phyloP scores from a whole-genome alignment of 1,140 invertebrate genomes.

The Berghia stephanieae region DNA sequence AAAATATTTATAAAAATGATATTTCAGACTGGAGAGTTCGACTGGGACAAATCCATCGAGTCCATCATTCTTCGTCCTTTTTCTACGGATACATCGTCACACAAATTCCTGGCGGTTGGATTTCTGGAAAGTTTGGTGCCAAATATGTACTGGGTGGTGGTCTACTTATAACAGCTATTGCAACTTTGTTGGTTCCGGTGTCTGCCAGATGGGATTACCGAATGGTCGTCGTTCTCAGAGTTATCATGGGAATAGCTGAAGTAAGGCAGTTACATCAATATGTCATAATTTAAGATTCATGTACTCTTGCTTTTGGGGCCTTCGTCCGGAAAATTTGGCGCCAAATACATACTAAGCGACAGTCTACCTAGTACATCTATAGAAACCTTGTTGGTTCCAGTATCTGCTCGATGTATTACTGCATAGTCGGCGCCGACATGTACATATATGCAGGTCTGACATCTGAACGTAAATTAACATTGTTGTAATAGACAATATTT shows the following conservation, averaged over 20 bases:
- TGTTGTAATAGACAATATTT: too few relatives aligned
- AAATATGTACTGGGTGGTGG: constrained; percentile 53
- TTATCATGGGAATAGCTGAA: constrained; percentile 43
- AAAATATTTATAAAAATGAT: too few relatives aligned
- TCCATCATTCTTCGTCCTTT: constrained; percentile 23
- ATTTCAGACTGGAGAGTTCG: constrained; percentile 72
- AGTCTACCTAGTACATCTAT: too few relatives aligned
- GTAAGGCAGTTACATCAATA: constrained; percentile 41
- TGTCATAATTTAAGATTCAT: too few relatives aligned
- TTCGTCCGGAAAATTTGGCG: too few relatives aligned
- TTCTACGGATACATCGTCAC: constrained; percentile 69
- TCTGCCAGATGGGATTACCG: constrained; percentile 39
- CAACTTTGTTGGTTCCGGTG: constrained; percentile 44
- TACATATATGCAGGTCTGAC: too few relatives aligned
- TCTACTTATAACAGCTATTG: constrained; percentile 41
- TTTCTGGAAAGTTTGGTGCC: constrained; percentile 58
- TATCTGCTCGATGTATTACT: too few relatives aligned
- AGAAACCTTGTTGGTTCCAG: too few relatives aligned
- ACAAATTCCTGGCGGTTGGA: constrained; percentile 80
- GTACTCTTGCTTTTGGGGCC: too few relatives aligned
- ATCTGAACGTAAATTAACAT: too few relatives aligned
- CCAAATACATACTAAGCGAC: too few relatives aligned
- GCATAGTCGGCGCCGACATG: too few relatives aligned
- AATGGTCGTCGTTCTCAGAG: constrained; percentile 39
- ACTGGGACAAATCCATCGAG: constrained; percentile 30